Percentiles rank a stretch among this genome's conserved stretches.
Conservation (phyloP, 2,113 vertebrate genomes). For the Piaya cayana region DNA sequence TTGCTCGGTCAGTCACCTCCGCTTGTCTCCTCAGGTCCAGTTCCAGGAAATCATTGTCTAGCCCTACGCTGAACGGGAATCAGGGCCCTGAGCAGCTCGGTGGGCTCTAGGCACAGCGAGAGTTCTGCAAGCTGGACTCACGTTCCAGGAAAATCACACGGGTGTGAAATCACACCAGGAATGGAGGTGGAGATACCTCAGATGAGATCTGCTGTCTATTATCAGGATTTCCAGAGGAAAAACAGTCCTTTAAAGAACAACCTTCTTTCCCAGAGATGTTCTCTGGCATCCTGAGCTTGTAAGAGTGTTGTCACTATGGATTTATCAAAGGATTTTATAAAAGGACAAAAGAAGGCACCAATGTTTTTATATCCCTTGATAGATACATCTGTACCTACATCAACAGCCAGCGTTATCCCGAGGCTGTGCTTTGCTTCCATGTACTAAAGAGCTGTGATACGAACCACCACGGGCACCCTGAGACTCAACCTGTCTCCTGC, state of each 20-base stretch:
- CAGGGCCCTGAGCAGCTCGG: slow-evolving; percentile 24
- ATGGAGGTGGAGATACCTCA: background rate
- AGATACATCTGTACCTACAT: background rate
- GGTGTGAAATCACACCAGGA: background rate
- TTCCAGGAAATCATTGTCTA: slow-evolving; percentile 12
- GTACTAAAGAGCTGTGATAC: background rate
- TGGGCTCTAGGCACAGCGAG: slow-evolving; percentile 24
- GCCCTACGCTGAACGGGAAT: background rate
- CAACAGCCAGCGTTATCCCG: background rate
- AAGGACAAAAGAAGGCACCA: background rate
- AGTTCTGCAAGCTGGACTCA: background rate
- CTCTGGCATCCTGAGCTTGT: background rate
- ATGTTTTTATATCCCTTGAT: background rate
- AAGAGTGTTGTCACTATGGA: background rate
- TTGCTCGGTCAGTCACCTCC: background rate
- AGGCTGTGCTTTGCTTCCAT: background rate
- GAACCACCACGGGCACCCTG: background rate
- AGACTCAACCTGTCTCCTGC: background rate
- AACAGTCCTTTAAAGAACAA: background rate
- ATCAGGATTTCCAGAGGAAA: background rate
- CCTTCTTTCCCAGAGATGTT: background rate
- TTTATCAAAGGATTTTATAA: slow-evolving; percentile 20
- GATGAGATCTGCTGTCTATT: background rate
- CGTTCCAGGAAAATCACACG: background rate
- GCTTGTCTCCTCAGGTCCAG: slow-evolving; percentile 28